Conservation (phyloP, 1,140 invertebrate species). For the Dendrolimus punctatus region DNA sequence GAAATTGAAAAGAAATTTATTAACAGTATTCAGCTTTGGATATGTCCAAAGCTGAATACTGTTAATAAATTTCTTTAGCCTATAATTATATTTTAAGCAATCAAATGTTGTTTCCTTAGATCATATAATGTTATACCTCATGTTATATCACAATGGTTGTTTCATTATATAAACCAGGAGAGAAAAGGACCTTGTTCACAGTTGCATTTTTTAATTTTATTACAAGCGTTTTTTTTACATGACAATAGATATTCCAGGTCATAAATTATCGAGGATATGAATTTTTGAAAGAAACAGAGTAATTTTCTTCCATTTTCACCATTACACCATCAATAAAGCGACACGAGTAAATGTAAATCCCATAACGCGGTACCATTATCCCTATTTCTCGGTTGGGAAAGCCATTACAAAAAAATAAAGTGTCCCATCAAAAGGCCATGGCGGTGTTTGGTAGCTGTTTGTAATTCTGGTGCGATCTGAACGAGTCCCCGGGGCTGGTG, state of each 20-base stretch:
- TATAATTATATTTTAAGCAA: too few relatives aligned
- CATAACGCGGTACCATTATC: slow-evolving; percentile 29
- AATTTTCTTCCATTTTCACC: slow-evolving; percentile 13
- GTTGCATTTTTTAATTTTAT: too few relatives aligned
- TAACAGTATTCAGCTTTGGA: too few relatives aligned
- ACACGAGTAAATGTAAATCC: slow-evolving; percentile 60
- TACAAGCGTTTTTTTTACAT: too few relatives aligned
- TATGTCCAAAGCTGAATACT: too few relatives aligned
- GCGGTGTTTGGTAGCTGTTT: slow-evolving; percentile 40
- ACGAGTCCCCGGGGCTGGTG: slow-evolving; percentile 36
- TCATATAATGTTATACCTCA: too few relatives aligned
- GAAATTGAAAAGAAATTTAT: too few relatives aligned
- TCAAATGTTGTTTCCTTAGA: too few relatives aligned
- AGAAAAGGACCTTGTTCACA: too few relatives aligned
- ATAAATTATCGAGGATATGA: slow-evolving; percentile 7
- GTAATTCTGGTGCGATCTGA: slow-evolving; percentile 39
- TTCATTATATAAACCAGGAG: too few relatives aligned
- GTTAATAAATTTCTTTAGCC: too few relatives aligned
- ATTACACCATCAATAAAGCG: slow-evolving; percentile 47
- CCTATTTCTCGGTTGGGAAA: slow-evolving; percentile 23
- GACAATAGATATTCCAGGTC: neutral
- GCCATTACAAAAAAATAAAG: slow-evolving; percentile 61
- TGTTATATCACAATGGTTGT: too few relatives aligned
- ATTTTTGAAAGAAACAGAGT: slow-evolving; percentile 31
- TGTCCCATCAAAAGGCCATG: slow-evolving; percentile 61